Evolutionary conservation across 2,888 invertebrate genomes (phyloP), one percentile per base, ranked within the genome.

Genomic region (Drosophila hawaiiensis): DNA sequence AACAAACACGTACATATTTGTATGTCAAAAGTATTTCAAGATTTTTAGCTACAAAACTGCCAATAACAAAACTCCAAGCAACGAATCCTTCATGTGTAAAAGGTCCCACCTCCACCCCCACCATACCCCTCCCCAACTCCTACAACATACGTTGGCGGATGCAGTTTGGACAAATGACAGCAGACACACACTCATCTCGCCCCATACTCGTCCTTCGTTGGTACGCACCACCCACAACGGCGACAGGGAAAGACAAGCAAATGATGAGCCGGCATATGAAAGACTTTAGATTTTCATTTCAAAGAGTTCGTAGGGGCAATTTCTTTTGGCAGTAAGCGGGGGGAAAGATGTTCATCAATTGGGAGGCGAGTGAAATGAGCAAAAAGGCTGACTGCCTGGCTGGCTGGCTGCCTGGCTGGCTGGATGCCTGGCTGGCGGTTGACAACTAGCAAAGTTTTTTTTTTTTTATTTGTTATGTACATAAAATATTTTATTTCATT

Each of bases 11-110:
- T 89, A 82, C 80, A 88, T 82, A 82, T 74, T 74, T 79, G 64
- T 67, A 80, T 88, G 85, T 85, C 90, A 90, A 81, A 84, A 85
- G 89, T 90, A 90, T 90, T 90, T 90, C 78, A 76, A 88, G 90
- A 88, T 90, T 85, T 84, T 76, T 74, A 73, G 89, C 83, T 76
- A 88, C 90, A 85, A 88, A 85, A 83, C 90, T 90, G 85, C 90
- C 85, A 85, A 90, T 90, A 85, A 88, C 78, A 81, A 79, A 73
- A 67, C 68, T 77, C 50, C 35, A 70, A 58, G 59, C 70, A 52
- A 50, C 35, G 33, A 63, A 59, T 47, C 58, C 65, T 53, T 37
- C 54, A 65, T 28, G 54, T 65, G 35, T 35, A 25, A 50, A 37
- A 52, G 2, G 7, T 37, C 6, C 54, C 41, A 12, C n/a, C 25